Percentiles rank a stretch among this genome's conserved stretches.
Conservation (phyloP, 2,888 invertebrate genomes). For the Cordilura impudica region DNA sequence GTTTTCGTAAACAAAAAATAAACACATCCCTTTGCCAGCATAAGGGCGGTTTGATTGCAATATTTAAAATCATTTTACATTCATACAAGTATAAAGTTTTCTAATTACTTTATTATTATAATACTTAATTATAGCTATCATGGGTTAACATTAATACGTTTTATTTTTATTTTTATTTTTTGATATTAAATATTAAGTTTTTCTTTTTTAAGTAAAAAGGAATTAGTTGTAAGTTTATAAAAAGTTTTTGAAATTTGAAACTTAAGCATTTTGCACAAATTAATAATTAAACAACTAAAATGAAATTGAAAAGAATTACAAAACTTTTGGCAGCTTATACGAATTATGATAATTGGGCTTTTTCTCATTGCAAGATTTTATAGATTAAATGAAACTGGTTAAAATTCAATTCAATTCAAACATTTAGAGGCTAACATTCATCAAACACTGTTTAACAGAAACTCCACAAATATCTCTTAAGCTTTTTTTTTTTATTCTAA, state of each 20-base stretch:
- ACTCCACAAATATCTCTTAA: slow-evolving; percentile 51
- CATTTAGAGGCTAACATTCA: slow-evolving; percentile 75
- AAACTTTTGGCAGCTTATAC: slow-evolving; percentile 43
- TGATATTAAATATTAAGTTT: slow-evolving; percentile 57
- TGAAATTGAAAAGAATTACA: neutral
- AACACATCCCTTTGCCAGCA: slow-evolving; percentile 33
- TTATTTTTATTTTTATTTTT: slow-evolving; percentile 45
- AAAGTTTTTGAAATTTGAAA: slow-evolving; percentile 29
- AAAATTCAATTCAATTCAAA: slow-evolving; percentile 7
- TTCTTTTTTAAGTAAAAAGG: neutral
- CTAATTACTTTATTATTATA: slow-evolving; percentile 9
- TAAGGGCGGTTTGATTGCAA: slow-evolving; percentile 58
- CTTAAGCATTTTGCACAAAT: slow-evolving; percentile 54
- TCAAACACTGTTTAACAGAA: slow-evolving; percentile 65
- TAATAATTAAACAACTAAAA: slow-evolving; percentile 26
- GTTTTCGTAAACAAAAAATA: neutral
- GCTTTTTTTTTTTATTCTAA: slow-evolving; percentile 18
- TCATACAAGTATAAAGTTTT: slow-evolving; percentile 44
- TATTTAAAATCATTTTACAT: slow-evolving; percentile 50
- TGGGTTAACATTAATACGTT: slow-evolving; percentile 47
- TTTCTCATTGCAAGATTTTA: slow-evolving; percentile 32
- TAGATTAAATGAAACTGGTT: slow-evolving; percentile 58
- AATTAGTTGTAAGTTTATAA: slow-evolving; percentile 51
- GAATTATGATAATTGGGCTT: neutral
- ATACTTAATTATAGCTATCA: too few relatives aligned